phyloP scores from a whole-genome alignment of 2,113 vertebrate genomes.

The Cygnus buccinator region DNA sequence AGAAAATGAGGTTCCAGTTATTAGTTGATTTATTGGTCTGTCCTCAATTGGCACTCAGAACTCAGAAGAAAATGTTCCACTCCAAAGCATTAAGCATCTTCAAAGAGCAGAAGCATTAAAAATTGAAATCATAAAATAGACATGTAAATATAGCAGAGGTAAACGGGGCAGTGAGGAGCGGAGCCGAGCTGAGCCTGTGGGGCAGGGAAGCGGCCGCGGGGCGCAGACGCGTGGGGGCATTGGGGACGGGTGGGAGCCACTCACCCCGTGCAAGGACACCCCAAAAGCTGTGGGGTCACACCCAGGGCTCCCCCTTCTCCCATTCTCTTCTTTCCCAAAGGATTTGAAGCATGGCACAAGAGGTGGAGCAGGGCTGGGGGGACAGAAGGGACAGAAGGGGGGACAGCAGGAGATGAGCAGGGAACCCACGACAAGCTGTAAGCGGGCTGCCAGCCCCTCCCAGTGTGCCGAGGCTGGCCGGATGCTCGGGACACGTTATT shows the following conservation, averaged over 20 bases:
- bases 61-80: slow-evolving; percentile 85
- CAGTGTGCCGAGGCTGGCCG: too few species aligned
- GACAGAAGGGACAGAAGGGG: too few species aligned
- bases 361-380: too few species aligned
- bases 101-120: slow-evolving; percentile 86
- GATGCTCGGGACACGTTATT: too few species aligned
- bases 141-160: slow-evolving; percentile 81
- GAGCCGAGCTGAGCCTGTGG: rapidly evolving
- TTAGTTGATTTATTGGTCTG: slow-evolving; percentile 84
- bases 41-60: slow-evolving; percentile 79
- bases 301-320: too few species aligned
- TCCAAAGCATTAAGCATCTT: slow-evolving; percentile 84
- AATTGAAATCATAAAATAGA: slow-evolving; percentile 86
- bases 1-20: slow-evolving; percentile 84
- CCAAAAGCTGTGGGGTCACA: not conserved
- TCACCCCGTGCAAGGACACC: rapidly evolving
- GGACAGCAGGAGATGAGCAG: too few species aligned
- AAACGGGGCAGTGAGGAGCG: slow-evolving; percentile 12
- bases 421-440: too few species aligned
- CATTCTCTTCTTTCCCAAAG: too few species aligned
- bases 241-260: not conserved
- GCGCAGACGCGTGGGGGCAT: not conserved
- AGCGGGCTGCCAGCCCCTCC: too few species aligned
- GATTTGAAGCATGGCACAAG: too few species aligned
- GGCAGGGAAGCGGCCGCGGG: not conserved